phyloP scores from a whole-genome alignment of 2,113 vertebrate genomes.

The Nycticryphes semicollaris region DNA sequence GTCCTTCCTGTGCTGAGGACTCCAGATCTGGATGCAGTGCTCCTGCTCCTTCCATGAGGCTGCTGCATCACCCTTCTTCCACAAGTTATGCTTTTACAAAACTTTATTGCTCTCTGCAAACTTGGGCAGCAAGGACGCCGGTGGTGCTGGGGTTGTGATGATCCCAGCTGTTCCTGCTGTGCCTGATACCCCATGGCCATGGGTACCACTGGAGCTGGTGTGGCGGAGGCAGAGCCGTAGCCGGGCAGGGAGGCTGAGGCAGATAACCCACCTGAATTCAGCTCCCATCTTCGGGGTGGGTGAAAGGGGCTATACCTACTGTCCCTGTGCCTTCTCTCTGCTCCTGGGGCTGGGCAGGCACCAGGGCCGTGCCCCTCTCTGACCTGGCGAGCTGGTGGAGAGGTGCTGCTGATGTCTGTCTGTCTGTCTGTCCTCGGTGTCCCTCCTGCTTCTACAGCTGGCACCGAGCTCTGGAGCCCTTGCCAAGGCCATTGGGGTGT shows the following conservation, averaged over 20 bases:
- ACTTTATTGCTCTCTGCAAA: neutral
- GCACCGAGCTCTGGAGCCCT: rapidly evolving
- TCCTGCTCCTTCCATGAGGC: neutral
- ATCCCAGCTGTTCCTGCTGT: rapidly evolving
- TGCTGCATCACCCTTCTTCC: neutral
- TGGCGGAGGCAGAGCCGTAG: neutral
- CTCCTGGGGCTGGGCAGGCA: neutral
- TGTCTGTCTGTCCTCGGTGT: neutral
- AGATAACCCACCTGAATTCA: neutral
- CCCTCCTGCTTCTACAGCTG: neutral
- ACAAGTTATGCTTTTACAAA: neutral
- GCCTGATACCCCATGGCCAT: rapidly evolving
- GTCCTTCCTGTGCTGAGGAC: too few relatives aligned
- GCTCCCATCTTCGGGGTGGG: rapidly evolving
- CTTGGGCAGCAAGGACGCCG: rapidly evolving
- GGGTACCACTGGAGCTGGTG: neutral
- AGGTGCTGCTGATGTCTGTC: neutral
- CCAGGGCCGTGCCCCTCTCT: neutral
- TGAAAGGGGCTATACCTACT: rapidly evolving
- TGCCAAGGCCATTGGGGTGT: neutral
- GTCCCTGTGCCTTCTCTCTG: neutral
- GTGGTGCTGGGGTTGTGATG: neutral
- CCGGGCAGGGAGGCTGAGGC: rapidly evolving
- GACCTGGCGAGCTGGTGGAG: neutral
- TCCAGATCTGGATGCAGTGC: too few relatives aligned